Evolutionary conservation across 1,140 invertebrate genomes (phyloP).

Genomic region (Bombyx mandarina): DNA sequence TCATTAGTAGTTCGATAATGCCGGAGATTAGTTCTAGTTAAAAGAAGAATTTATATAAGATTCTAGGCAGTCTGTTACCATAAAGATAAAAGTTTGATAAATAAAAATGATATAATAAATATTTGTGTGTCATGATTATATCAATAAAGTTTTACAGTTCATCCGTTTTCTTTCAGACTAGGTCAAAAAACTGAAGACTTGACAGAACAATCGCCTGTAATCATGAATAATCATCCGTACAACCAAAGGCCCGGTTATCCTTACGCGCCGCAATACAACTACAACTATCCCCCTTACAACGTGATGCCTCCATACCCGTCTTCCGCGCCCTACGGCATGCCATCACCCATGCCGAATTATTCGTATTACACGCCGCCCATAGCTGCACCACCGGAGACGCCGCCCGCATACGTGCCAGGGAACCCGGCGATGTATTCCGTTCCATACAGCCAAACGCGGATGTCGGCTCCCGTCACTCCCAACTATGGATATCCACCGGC

Average conservation of each 20-base stretch:
- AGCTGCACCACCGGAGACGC: slow-evolving; percentile 17
- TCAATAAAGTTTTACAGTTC: too few relatives aligned
- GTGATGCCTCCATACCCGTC: slow-evolving; percentile 20
- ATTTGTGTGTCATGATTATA: too few relatives aligned
- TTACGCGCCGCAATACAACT: slow-evolving; percentile 33
- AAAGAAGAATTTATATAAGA: too few relatives aligned
- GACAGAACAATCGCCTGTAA: slow-evolving; percentile 28
- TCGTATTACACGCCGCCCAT: slow-evolving; percentile 29
- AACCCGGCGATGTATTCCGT: slow-evolving; percentile 34
- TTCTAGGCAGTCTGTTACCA: too few relatives aligned
- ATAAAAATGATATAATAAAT: too few relatives aligned
- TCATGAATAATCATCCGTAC: slow-evolving; percentile 53
- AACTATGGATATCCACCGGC: slow-evolving; percentile 27
- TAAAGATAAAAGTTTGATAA: too few relatives aligned
- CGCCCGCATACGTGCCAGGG: slow-evolving; percentile 25
- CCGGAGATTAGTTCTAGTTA: too few relatives aligned
- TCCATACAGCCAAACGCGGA: slow-evolving; percentile 47
- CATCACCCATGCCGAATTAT: slow-evolving; percentile 28
- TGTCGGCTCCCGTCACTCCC: slow-evolving; percentile 42
- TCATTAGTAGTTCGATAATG: too few relatives aligned
- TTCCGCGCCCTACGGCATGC: slow-evolving; percentile 10
- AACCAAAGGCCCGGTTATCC: slow-evolving; percentile 46
- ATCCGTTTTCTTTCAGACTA: slow-evolving; percentile 40
- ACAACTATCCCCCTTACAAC: slow-evolving; percentile 35
- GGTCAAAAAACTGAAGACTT: slow-evolving; percentile 54